A percentile compares a stretch with the other conserved stretches of the same genome.
Conservation (phyloP, 2,797 vertebrate genomes). For the Acropternis orthonyx region DNA sequence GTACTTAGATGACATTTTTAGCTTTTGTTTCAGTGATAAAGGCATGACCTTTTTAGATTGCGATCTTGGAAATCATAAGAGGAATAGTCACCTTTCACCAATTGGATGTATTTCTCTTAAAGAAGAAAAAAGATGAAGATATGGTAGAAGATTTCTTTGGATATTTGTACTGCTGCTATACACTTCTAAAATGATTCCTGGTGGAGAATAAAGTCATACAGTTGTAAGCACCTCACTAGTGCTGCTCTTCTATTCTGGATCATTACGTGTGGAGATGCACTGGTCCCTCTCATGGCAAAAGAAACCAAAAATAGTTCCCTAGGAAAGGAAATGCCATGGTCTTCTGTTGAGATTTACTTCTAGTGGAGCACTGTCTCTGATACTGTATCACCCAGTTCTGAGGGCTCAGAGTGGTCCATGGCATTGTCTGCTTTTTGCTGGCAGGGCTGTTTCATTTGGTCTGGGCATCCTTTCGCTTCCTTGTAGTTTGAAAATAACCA, state of each 20-base stretch:
- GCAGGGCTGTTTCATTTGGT: not conserved
- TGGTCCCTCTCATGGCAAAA: not conserved
- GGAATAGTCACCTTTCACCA: not conserved
- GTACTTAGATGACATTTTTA: not conserved
- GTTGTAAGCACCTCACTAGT: not conserved
- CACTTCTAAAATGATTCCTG: not conserved
- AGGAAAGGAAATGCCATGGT: not conserved
- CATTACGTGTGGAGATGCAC: not conserved
- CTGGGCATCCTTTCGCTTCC: not conserved
- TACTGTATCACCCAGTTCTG: not conserved
- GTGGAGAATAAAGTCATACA: not conserved
- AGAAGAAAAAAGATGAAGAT: not conserved
- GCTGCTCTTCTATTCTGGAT: not conserved
- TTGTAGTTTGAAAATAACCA: rapidly evolving
- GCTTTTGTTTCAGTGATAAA: not conserved
- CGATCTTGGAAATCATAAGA: not conserved
- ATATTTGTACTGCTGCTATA: not conserved
- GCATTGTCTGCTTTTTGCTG: not conserved
- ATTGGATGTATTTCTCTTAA: not conserved
- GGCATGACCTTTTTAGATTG: not conserved
- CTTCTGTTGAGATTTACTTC: not conserved
- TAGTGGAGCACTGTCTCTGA: not conserved
- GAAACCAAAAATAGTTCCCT: not conserved
- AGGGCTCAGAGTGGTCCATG: not conserved
- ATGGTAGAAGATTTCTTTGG: not conserved